Base-by-base conservation (phyloP, 1,140 invertebrate species). In the Linepithema humile region DNA sequence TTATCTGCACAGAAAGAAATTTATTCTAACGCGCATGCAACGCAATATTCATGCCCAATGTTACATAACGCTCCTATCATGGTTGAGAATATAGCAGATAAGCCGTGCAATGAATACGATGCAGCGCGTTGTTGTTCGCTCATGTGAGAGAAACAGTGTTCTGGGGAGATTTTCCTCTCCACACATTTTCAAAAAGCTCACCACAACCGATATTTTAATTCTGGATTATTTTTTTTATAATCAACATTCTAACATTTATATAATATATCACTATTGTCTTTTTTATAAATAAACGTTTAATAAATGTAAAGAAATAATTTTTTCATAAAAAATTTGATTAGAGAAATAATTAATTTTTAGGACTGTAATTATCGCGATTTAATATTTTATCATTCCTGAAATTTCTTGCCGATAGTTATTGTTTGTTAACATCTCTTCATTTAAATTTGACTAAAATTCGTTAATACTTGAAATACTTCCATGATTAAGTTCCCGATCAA, bases 81-180 rank as follows among this genome's bases (percentile, higher is more conserved):
- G 65, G 38, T 15, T 62, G 48, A 82, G 29, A 74, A 87, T 80
- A 85, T 82, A 55, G 70, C 59, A 70, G 78, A 89, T 87, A 83
- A 77, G 65, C 40, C 32, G 40, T 43, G 48, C 43, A 53, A 29
- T 26, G n/a, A 45, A 70, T 84, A 87, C 50, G 43, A 48, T 74
- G 32, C 67, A 29, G 59, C 38, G n/a, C 29, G 35, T 73, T 67
- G 26, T 55, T 72, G 17, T n/a, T 75, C 35, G 23, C 43, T 6
- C 53, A 12, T 62, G 26, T 53, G 70, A 85, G 17, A 72, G 20
- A 2, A 3, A 3, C 4, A 10, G 60, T 74, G 12, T 60, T 88
- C 3, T 26, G 2, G 59, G 29, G 75, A 29, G 5, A 82, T 40
- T 50, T 59, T 59, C 26, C 38, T 45, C 2, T 29, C 10, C 17